phyloP scores from a whole-genome alignment of 2,113 vertebrate species.

The Ahaetulla prasina region DNA sequence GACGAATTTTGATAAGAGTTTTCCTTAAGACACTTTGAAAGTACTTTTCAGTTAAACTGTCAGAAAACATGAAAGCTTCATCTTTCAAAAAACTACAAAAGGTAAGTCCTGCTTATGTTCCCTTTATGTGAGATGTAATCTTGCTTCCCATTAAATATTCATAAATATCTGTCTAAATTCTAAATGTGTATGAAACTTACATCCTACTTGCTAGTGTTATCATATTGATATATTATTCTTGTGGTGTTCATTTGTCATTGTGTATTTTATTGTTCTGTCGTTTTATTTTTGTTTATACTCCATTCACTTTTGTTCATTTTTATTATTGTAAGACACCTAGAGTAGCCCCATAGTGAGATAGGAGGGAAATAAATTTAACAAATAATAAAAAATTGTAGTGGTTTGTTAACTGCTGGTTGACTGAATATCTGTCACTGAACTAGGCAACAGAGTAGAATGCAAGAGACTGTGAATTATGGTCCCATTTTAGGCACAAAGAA shows the following conservation, averaged over 20 bases:
- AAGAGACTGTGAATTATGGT: neutral
- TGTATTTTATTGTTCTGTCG: neutral
- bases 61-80: conserved; percentile 95
- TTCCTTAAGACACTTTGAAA: conserved; percentile 74
- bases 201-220: neutral
- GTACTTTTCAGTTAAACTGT: conserved; percentile 99
- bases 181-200: neutral
- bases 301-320: neutral
- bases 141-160: neutral
- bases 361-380: neutral
- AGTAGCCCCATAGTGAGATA: neutral
- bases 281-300: neutral
- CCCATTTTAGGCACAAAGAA: neutral
- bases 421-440: neutral
- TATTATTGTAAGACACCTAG: neutral
- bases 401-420: neutral
- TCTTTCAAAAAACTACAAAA: conserved; percentile 98
- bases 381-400: neutral
- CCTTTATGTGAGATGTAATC: neutral
- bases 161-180: neutral
- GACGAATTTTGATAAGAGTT: neutral
- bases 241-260: neutral
- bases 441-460: neutral
- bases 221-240: too few species aligned
- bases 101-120: conserved; percentile 63